phyloP scores from a whole-genome alignment of 2,797 vertebrate species.

The Xenopus petersii region DNA sequence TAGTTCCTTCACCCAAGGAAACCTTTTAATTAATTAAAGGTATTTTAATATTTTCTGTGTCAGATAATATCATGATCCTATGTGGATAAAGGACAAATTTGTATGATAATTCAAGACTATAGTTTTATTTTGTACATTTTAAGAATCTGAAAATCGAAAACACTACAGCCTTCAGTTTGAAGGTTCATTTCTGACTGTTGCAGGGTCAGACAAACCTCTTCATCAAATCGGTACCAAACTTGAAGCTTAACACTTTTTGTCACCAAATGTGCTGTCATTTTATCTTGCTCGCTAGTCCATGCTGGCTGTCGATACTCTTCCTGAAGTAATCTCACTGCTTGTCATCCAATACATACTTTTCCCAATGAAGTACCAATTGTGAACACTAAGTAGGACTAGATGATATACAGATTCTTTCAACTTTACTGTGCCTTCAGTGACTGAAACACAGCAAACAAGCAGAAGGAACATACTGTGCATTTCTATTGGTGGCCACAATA shows the following conservation, averaged over 20 bases:
- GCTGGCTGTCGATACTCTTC: constrained; percentile 59
- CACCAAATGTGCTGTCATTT: no score
- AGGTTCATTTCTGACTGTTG: no score
- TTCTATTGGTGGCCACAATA: background rate
- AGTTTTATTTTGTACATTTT: constrained; percentile 4
- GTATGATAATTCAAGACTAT: background rate
- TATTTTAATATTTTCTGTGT: constrained; percentile 31
- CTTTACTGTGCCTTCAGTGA: constrained; percentile 52
- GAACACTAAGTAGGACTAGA: constrained; percentile 49
- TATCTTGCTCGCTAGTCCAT: no score
- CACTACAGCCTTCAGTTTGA: no score
- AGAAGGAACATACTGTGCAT: background rate
- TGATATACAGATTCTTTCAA: no score
- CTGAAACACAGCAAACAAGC: background rate
- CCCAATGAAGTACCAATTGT: constrained; percentile 67
- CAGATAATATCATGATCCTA: constrained; percentile 28
- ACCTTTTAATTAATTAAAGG: constrained; percentile 9
- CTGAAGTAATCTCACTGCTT: constrained; percentile 70
- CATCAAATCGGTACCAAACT: no score
- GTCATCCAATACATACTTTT: constrained; percentile 72
- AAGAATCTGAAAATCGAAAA: background rate
- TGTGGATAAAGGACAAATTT: background rate
- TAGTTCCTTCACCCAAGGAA: background rate
- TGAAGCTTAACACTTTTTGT: no score
- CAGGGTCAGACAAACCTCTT: no score